phyloP scores from a whole-genome alignment of 23 tunicate genomes.

The Ciona savignyi region DNA sequence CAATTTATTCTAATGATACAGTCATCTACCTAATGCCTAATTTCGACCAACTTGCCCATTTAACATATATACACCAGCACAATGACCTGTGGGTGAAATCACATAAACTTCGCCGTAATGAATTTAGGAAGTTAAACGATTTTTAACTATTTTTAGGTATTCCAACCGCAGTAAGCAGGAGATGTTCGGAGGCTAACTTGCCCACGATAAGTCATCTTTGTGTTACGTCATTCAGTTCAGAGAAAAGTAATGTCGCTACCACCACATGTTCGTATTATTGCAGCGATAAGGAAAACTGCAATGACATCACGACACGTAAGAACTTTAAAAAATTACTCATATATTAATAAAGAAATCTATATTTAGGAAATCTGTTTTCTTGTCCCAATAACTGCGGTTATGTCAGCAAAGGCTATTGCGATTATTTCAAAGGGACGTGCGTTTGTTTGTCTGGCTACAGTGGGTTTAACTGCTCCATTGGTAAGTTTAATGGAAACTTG shows the following conservation, averaged over 20 bases:
- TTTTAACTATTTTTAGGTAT: not conserved
- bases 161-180: not conserved
- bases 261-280: not conserved
- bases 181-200: not conserved
- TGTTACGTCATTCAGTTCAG: not conserved
- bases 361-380: not conserved
- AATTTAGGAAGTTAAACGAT: too few relatives aligned
- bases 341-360: too few relatives aligned
- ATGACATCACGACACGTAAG: not conserved
- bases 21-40: too few relatives aligned
- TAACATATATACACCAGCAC: too few relatives aligned
- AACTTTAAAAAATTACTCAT: not conserved
- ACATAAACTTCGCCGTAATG: too few relatives aligned
- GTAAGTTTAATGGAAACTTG: too few relatives aligned
- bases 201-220: not conserved
- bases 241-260: not conserved
- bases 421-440: conserved; percentile 24
- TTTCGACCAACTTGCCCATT: too few relatives aligned
- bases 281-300: not conserved
- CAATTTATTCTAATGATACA: too few relatives aligned
- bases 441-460: conserved; percentile 15
- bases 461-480: conserved; percentile 20
- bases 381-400: not conserved
- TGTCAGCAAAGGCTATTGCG: conserved; percentile 15
- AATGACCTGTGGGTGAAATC: too few relatives aligned